Evolutionary conservation across 2,113 vertebrate species (phyloP), one percentile per base, ranked within the genome.

Genomic region (Reinhardtius hippoglossoides): DNA sequence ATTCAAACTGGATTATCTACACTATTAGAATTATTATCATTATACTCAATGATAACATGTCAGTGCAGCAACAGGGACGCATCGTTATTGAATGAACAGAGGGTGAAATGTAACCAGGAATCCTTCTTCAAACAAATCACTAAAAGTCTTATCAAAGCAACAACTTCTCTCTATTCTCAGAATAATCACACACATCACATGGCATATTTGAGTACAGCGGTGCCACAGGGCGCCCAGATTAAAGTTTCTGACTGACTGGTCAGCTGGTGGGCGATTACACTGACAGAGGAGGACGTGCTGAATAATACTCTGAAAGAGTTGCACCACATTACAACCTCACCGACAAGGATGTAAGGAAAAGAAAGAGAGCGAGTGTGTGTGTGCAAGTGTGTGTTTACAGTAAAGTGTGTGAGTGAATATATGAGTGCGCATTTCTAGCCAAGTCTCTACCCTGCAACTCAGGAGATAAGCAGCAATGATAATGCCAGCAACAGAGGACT

Each of bases 381-480:
- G 31, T 35, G 35, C 63, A 46, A 9, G 40, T 52, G 71, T 37
- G 40, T 24, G 35, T 9, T 37, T 37, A 9, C 35, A 59, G 3
- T 8, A 26, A 23, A 65, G 55, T 12, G 42, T 46, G 71, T 56
- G 64, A 9, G 44, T 60, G 50, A 8, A 9, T 18, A 0, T 70
- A 37, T 23, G 35, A 67, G 58, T 18, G 31, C 54, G 31, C 23
- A 0, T 79, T 74, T 67, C 64, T 15, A 74, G 81, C 75, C 75
- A 90, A 87, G 79, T 79, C 70, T 82, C 62, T 65, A 75, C 80
- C 64, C 83, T 91, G 80, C 60, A 89, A 76, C 76, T 54, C 23
- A 81, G 35, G 62, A 80, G 89, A 89, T 91, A 91, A 89, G 87
- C 83, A 71, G 81, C 58, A 74, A 61, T 18, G 87, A 89, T 88